Evolutionary conservation across 1,140 invertebrate species (phyloP), one percentile per base, ranked within the genome.

Genomic region (Euwallacea similis): DNA sequence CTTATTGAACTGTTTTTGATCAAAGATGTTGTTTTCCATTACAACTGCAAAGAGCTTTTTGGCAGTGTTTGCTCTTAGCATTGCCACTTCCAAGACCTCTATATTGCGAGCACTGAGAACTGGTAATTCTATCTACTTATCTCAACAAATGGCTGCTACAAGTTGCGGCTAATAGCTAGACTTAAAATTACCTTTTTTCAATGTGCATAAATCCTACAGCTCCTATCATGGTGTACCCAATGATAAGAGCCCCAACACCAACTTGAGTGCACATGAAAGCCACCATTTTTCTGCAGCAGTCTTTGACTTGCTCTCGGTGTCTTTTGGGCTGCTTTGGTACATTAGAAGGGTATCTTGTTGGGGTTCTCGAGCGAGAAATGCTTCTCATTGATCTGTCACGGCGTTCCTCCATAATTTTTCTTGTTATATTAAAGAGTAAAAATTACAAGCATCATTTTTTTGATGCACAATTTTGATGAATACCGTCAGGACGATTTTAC

Each of bases 211-310:
- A 99, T 44, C 94, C 90, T 33, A 97, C 90, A 0, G 97, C 97
- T 0, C 97, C 97, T 8, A 98, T 87, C 56, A 98, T 91, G 2
- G 97, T 94, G 80, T 99, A 99, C 54, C 93, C 90, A 0, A 98
- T 94, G 11, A 99, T 95, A 6, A 98, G 84, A 0, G 92, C 94
- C 53, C 96, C 96, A 6, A 99, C 92, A 58, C 97, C 97, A 56
- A 99, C 94, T 85, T 94, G 92, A 2, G 93, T 95, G 82, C 92
- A 95, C 93, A 95, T 95, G 76, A 95, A 95, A 0, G 93, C 92
- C 42, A 94, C 88, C 71, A 94, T 85, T 79, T 94, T 94, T 33
- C 93, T 84, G 73, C 91, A 92, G 77, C 91, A 95, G 74, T 93
- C 89, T 79, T 93, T 93, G 16, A 91, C 84, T 77, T 88, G 89